A percentile compares a stretch with the other conserved stretches of the same genome.
Evolutionary conservation across 2,113 vertebrate species (phyloP).

Genomic region (Lota lota): DNA sequence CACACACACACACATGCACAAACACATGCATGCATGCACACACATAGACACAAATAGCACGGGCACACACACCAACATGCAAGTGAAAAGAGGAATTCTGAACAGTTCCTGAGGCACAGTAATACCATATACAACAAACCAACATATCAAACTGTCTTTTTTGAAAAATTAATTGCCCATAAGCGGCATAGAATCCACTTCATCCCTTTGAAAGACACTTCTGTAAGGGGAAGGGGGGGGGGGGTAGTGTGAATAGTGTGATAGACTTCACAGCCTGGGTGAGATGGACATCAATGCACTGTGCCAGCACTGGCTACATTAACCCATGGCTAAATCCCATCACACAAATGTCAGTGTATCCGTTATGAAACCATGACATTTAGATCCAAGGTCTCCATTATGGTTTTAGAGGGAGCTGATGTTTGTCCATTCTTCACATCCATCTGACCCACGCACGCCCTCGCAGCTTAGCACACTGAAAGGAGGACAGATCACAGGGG

Average conservation of each 20-base stretch:
- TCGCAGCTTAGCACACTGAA: slow-evolving; percentile 46
- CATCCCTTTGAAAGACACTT: slow-evolving; percentile 64
- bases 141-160: slow-evolving; percentile 64
- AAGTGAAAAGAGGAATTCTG: slow-evolving; percentile 44
- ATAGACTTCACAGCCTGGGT: slow-evolving; percentile 68
- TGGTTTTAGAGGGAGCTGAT: slow-evolving; percentile 71
- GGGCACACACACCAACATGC: neutral
- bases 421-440: slow-evolving; percentile 72
- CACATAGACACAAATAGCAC: slow-evolving; percentile 1
- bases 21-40: slow-evolving; percentile 2
- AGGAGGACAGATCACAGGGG: slow-evolving; percentile 54
- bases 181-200: slow-evolving; percentile 65
- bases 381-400: slow-evolving; percentile 77
- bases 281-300: slow-evolving; percentile 72
- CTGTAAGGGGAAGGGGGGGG: slow-evolving; percentile 36
- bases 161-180: slow-evolving; percentile 69
- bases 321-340: slow-evolving; percentile 79
- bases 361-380: slow-evolving; percentile 81
- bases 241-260: slow-evolving; percentile 51
- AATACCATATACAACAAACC: slow-evolving; percentile 65
- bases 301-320: slow-evolving; percentile 68
- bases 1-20: slow-evolving; percentile 14
- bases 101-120: slow-evolving; percentile 69
- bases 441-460: slow-evolving; percentile 47
- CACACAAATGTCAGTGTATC: slow-evolving; percentile 81